Conservation (phyloP, 1,140 invertebrate genomes). For the Dufourea novaeangliae region DNA sequence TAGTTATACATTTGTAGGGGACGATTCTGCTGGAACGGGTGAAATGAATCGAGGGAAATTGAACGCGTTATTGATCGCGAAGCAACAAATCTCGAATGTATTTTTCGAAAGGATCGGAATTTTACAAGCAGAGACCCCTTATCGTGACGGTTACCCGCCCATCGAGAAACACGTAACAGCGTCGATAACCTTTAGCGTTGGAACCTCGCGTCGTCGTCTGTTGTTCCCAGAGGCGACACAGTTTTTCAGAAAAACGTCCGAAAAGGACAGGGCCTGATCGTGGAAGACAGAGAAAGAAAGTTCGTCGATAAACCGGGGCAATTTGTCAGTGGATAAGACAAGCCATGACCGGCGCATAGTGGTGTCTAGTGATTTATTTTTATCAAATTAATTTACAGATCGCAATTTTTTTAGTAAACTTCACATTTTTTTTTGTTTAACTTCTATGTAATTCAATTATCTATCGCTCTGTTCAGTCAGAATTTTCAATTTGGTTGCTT, state of each 20-base stretch:
- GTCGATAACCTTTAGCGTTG: conserved; percentile 39
- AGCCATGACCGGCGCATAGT: too few species aligned
- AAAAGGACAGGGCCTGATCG: conserved; percentile 23
- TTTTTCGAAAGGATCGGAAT: conserved; percentile 48
- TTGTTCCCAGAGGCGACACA: conserved; percentile 4
- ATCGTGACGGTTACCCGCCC: conserved; percentile 42
- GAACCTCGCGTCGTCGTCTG: conserved; percentile 31
- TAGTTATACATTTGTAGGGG: too few species aligned
- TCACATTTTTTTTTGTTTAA: too few species aligned
- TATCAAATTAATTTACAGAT: too few species aligned
- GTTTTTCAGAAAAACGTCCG: conserved; percentile 31
- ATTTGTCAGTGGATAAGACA: conserved; percentile 2
- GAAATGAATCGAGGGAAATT: too few species aligned
- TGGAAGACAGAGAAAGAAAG: not conserved
- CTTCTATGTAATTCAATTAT: too few species aligned
- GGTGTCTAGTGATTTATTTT: too few species aligned
- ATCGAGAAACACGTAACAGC: conserved; percentile 14
- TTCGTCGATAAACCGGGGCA: not conserved
- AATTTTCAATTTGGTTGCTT: too few species aligned
- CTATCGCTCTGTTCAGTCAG: too few species aligned
- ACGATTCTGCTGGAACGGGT: too few species aligned
- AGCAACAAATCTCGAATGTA: not conserved
- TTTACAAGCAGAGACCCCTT: conserved; percentile 39
- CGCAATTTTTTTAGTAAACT: too few species aligned
- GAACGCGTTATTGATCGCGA: too few species aligned